Percentiles rank a stretch among this genome's conserved stretches.
Conservation (phyloP, 1,140 invertebrate species). For the Gerris buenoi region DNA sequence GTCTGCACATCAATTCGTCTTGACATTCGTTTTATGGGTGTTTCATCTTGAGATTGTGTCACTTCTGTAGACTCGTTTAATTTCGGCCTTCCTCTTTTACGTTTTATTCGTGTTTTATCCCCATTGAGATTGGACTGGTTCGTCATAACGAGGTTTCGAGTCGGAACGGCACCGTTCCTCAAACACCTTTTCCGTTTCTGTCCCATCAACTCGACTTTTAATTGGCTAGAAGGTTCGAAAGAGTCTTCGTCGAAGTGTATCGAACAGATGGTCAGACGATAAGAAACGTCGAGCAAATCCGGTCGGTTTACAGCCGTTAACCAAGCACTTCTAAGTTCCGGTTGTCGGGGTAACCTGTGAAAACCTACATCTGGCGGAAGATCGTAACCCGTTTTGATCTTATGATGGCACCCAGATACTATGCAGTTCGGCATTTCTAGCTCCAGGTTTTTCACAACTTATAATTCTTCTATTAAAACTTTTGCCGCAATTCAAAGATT, state of each 20-base stretch:
- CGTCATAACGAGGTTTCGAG: too few relatives aligned
- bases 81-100: too few relatives aligned
- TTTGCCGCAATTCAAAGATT: too few relatives aligned
- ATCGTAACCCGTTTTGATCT: background rate
- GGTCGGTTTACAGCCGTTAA: background rate
- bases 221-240: background rate
- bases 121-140: too few relatives aligned
- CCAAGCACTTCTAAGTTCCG: background rate
- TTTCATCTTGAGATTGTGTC: too few relatives aligned
- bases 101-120: too few relatives aligned
- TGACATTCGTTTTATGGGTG: too few relatives aligned
- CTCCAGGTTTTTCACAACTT: too few relatives aligned
- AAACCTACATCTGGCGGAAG: background rate
- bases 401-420: background rate
- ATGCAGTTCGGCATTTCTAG: background rate
- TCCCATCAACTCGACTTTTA: background rate
- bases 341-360: background rate
- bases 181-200: background rate
- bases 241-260: background rate
- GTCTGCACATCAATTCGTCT: too few relatives aligned
- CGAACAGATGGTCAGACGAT: background rate
- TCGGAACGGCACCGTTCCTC: background rate
- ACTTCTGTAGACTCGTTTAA: too few relatives aligned
- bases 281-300: background rate
- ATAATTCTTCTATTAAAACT: too few relatives aligned